A percentile compares a stretch with the other conserved stretches of the same genome.
phyloP scores from a whole-genome alignment of 2,888 invertebrate species.

The Amiota minor region DNA sequence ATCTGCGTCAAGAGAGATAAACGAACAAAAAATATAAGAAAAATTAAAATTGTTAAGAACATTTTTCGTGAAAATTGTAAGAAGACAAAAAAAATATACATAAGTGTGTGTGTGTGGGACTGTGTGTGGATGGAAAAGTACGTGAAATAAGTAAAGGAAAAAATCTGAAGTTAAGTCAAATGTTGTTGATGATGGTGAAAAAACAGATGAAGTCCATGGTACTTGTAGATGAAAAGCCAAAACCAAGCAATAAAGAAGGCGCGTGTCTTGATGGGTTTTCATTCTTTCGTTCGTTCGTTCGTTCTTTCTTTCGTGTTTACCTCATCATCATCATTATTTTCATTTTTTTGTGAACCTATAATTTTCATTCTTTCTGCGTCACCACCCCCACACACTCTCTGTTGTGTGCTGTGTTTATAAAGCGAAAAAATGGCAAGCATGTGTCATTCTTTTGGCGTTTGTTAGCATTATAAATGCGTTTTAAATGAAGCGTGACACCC shows the following conservation, averaged over 20 bases:
- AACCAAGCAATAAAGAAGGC: constrained; percentile 26
- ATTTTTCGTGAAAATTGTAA: constrained; percentile 27
- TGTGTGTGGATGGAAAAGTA: background rate
- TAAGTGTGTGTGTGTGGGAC: no score
- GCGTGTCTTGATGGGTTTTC: constrained; percentile 26
- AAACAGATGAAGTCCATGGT: constrained; percentile 56
- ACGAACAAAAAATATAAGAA: constrained; percentile 33
- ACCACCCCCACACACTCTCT: background rate
- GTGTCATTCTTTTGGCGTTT: constrained; percentile 31
- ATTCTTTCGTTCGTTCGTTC: constrained; percentile 1
- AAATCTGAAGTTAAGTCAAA: constrained; percentile 31
- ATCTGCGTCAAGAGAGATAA: constrained; percentile 76
- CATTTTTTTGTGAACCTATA: background rate
- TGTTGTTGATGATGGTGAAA: constrained; percentile 25
- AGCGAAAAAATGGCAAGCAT: constrained; percentile 21
- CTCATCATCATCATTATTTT: background rate
- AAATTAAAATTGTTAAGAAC: constrained; percentile 28
- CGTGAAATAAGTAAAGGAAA: constrained; percentile 44
- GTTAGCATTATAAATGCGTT: constrained; percentile 60
- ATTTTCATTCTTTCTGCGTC: background rate
- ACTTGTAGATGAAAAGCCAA: constrained; percentile 57
- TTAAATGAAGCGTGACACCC: constrained; percentile 57
- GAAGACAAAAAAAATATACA: constrained; percentile 9
- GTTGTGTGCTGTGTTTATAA: background rate
- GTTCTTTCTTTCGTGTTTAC: background rate